Percentiles rank a stretch among this genome's conserved stretches.
Conservation (phyloP, 2,888 invertebrate genomes). For the Lasius platythorax region DNA sequence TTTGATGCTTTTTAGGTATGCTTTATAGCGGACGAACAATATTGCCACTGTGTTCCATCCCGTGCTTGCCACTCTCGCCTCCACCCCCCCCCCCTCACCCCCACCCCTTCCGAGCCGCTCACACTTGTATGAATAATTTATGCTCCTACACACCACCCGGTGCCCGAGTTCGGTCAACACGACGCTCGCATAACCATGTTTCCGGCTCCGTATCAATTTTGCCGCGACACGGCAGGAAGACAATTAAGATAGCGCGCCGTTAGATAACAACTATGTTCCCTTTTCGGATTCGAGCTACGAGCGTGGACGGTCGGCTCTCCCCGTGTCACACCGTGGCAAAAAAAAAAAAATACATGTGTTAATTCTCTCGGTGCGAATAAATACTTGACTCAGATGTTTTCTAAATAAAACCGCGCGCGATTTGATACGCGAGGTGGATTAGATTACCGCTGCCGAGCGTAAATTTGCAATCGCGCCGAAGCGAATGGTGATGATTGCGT, state of each 20-base stretch:
- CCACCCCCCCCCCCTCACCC: no score
- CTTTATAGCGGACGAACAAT: slow-evolving; percentile 35
- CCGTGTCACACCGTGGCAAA: not conserved
- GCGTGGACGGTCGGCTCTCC: not conserved
- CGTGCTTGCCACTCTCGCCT: not conserved
- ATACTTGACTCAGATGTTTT: not conserved
- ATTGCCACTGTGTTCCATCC: slow-evolving; percentile 24
- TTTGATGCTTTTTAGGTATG: slow-evolving; percentile 36
- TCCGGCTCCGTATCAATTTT: slow-evolving; percentile 56
- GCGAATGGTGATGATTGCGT: not conserved
- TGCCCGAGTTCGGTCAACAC: slow-evolving; percentile 30
- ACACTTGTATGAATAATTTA: slow-evolving; percentile 53
- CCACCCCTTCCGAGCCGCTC: not conserved
- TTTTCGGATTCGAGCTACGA: not conserved
- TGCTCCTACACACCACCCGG: slow-evolving; percentile 28
- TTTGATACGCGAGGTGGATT: not conserved
- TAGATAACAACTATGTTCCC: not conserved
- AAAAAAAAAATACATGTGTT: not conserved
- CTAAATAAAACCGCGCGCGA: not conserved
- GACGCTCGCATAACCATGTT: slow-evolving; percentile 39
- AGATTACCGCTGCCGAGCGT: not conserved
- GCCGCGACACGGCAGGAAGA: slow-evolving; percentile 46
- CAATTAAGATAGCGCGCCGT: slow-evolving; percentile 61
- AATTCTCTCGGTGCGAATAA: not conserved
- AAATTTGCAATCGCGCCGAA: slow-evolving; percentile 25